Base-by-base conservation (phyloP, 2,797 vertebrate genomes). In the Coreius guichenoti region DNA sequence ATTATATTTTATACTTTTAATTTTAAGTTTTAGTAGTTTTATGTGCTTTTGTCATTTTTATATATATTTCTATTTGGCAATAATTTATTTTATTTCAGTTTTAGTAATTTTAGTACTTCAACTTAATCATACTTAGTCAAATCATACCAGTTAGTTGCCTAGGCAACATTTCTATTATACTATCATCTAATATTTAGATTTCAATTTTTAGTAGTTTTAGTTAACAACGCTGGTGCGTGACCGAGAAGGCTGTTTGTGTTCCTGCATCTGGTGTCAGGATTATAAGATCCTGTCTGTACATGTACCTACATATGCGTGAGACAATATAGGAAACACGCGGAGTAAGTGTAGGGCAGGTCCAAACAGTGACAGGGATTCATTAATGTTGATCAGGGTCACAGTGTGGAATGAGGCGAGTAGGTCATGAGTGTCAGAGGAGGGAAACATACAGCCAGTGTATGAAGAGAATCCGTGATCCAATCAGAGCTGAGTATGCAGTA, bases 291-390 rank as follows among this genome's bases (percentile, higher is more conserved):
- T 73, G 54, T 63, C 54, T 31, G 54, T 16, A 73, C 69, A 61
- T 16, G 81, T 73, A 47, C 33, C 4, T 5, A 47, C 51, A 31
- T 31, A 58, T 61, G n/a, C 17, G 1, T 29, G 36, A 72, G 68
- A 81, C 67, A 58, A 8, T 58, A 58, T 29, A 58, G n/a, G 80
- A 82, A 29, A 31, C n/a, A 11, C 1, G 11, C 17, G 2, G 14
- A 31, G 19, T 73, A 31, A 73, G 43, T 11, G 69, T 73, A 47
- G 69, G 39, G 26, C 80, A 63, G 43, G 81, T 47, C 69, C 70
- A 23, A 74, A 82, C 81, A 74, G 19, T 82, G 81, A 63, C 81
- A 73, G 21, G 56, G 81, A 61, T 82, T 73, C 29, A 82, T 74
- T 82, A 17, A 45, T 47, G 81, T 31, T 31, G 45, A 31, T 74